Base-by-base conservation (phyloP, 2,888 invertebrate species). In the Tetranychus piercei region DNA sequence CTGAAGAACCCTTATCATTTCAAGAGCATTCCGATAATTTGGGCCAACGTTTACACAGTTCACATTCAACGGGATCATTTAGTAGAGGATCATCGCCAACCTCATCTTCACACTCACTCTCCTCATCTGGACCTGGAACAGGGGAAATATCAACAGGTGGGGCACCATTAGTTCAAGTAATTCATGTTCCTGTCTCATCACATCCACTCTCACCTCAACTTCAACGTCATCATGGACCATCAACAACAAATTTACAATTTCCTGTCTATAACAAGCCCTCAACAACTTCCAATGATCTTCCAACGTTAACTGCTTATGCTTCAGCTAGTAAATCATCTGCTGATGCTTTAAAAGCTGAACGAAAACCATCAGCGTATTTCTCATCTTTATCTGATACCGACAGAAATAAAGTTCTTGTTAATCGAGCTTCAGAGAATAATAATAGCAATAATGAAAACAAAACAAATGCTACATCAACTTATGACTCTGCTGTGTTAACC, bases 81-180 rank as follows among this genome's bases (percentile, higher is more conserved):
- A 55, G 11, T 55, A 9, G 55, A 7, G 55, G 55, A 11, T 67
- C 67, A n/a, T 67, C 71, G 23, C 34, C 34, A 74, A 11, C 69
- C 18, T 69, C 34, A 18, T 67, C 64, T 45, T 73, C 22, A 45
- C 9, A 7, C 1, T 64, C 73, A 73, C 11, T 18, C n/a, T 22
- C 23, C 11, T 67, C 23, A 22, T 67, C 74, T 45, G 44, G 8
- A 67, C 45, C 44, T 67, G 11, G 18, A 43, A 55, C 55, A 34
- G 34, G 73, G 11, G 55, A 55, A 55, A 55, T 55, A 15, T 55
- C 55, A 9, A 64, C 65, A 9, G 55, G 55, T 15, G 55, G 55
- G 9, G 73, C 76, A 72, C 76, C 76, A 3, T 67, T 76, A 22
- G 75, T 76, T 15, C 75, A 75, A 55, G 73, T 76, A 8, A 75